A percentile compares a stretch with the other conserved stretches of the same genome.
phyloP scores from a whole-genome alignment of 2,888 invertebrate genomes.

The Tinea trinotella region DNA sequence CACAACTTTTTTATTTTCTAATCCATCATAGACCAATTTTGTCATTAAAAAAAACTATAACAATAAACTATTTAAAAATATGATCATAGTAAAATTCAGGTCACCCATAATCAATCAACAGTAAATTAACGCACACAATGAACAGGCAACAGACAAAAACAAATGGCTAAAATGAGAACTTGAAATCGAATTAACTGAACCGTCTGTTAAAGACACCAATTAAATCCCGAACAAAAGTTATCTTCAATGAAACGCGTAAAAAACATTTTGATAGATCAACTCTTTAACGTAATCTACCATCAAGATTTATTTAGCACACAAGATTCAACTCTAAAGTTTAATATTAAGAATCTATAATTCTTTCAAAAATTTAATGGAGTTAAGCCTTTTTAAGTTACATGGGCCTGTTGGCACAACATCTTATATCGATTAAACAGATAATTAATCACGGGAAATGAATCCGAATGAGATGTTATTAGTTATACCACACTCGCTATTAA shows the following conservation, averaged over 20 bases:
- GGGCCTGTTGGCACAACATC: slow-evolving; percentile 71
- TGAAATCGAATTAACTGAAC: slow-evolving; percentile 64
- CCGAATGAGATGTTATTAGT: slow-evolving; percentile 74
- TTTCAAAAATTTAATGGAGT: not conserved
- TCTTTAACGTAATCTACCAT: slow-evolving; percentile 66
- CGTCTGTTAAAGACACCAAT: slow-evolving; percentile 68
- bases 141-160: slow-evolving; percentile 51
- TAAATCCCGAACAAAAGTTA: slow-evolving; percentile 68
- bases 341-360: slow-evolving; percentile 28
- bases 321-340: rapidly evolving
- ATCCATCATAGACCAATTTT: not conserved
- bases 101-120: slow-evolving; percentile 64
- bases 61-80: slow-evolving; percentile 8
- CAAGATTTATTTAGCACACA: slow-evolving; percentile 20
- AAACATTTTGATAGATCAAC: slow-evolving; percentile 69
- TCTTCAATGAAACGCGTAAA: slow-evolving; percentile 58
- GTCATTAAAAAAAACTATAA: not conserved
- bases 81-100: slow-evolving; percentile 29
- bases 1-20: too few species aligned
- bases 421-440: slow-evolving; percentile 73
- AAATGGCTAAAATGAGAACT: slow-evolving; percentile 49
- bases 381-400: slow-evolving; percentile 39
- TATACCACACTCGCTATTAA: slow-evolving; percentile 68
- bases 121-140: slow-evolving; percentile 54
- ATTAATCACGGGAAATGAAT: slow-evolving; percentile 72